A percentile compares a stretch with the other conserved stretches of the same genome.
These are phyloP conservation scores for Dryas iulia DNA, from an alignment of 1,140 invertebrate genomes.

Conservation along the genomic window DNA sequence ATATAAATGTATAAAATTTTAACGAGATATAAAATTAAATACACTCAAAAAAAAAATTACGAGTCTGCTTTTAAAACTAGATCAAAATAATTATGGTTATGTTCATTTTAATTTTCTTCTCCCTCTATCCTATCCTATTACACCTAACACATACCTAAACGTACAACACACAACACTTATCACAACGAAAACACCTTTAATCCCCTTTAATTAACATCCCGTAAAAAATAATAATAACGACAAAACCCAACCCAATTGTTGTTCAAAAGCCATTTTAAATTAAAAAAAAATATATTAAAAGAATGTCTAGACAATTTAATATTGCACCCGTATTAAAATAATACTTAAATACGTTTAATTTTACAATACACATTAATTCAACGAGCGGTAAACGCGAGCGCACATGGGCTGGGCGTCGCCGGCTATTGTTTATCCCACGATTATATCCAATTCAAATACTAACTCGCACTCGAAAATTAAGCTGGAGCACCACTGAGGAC, in stretches of 20 bases:
- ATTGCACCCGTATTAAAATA: conserved; percentile 27
- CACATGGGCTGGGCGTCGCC: conserved; percentile 65
- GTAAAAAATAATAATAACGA: neutral
- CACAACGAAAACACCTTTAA: neutral
- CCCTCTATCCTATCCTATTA: too few relatives aligned
- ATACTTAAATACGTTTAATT: conserved; percentile 27
- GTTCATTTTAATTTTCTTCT: neutral
- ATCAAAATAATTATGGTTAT: neutral
- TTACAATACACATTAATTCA: conserved; percentile 39
- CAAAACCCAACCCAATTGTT: neutral
- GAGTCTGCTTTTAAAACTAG: too few relatives aligned
- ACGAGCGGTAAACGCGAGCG: conserved; percentile 39
- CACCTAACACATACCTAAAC: neutral
- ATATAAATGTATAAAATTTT: too few relatives aligned
- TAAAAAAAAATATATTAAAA: neutral
- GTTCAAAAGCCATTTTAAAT: neutral
- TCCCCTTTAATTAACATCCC: neutral
- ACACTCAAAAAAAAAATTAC: too few relatives aligned
- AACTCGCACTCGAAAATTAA: conserved; percentile 78
- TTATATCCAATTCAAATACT: conserved; percentile 77
- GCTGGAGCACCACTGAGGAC: conserved; percentile 64
- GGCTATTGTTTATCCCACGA: conserved; percentile 77
- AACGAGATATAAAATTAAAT: too few relatives aligned
- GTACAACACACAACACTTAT: too few relatives aligned
- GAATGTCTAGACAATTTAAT: conserved; percentile 11